phyloP scores from a whole-genome alignment of 2,113 vertebrate genomes.

The Glaucomys volans region DNA sequence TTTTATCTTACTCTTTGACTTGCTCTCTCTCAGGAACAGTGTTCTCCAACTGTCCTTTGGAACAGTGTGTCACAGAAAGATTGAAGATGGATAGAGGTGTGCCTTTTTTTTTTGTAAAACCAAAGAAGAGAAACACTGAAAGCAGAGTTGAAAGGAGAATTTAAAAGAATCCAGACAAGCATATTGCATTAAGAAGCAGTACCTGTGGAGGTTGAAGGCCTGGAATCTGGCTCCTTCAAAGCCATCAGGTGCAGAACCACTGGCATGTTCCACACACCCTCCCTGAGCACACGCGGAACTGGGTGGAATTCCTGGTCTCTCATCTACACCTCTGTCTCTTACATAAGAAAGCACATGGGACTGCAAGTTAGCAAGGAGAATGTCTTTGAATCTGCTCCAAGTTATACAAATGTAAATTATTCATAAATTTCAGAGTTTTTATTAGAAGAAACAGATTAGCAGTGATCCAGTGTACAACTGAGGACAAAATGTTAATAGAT shows the following conservation, averaged over 20 bases:
- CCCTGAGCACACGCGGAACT: neutral
- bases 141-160: neutral
- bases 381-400: neutral
- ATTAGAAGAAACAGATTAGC: neutral
- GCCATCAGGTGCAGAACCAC: neutral
- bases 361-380: neutral
- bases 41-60: neutral
- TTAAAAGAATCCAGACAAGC: neutral
- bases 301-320: neutral
- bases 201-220: neutral
- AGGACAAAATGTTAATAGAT: neutral
- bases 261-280: neutral
- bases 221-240: neutral
- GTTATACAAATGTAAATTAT: slow-evolving; percentile 28
- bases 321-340: neutral
- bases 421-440: neutral
- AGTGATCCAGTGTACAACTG: neutral
- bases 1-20: neutral
- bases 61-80: neutral
- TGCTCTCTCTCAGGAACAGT: neutral
- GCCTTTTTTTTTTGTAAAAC: neutral
- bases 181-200: neutral
- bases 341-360: neutral
- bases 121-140: neutral
- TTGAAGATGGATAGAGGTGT: neutral